Evolutionary conservation across 2,113 vertebrate species (phyloP).

Genomic region (Eulemur macaco): DNA sequence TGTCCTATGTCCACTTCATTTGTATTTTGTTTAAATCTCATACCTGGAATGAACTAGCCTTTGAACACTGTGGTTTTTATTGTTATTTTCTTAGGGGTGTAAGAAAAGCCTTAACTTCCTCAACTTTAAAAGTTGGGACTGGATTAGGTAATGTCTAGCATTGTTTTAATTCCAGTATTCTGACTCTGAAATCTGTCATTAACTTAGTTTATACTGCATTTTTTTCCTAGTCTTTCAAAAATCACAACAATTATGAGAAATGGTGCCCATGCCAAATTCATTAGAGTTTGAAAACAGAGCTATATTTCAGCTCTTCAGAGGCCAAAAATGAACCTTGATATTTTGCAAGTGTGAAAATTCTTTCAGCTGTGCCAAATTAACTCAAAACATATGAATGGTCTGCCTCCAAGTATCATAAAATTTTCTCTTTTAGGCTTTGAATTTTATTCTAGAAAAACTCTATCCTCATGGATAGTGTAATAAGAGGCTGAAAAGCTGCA

Average conservation of each 20-base stretch:
- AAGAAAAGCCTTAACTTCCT: slow-evolving; percentile 29
- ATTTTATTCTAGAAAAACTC: slow-evolving; percentile 21
- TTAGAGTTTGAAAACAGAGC: slow-evolving; percentile 59
- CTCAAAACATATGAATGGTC: slow-evolving; percentile 61
- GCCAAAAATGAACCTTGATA: slow-evolving; percentile 47
- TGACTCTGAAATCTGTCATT: slow-evolving; percentile 48
- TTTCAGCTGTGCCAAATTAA: slow-evolving; percentile 54
- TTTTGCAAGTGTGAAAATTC: slow-evolving; percentile 65
- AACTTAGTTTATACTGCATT: neutral
- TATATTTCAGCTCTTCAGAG: slow-evolving; percentile 30
- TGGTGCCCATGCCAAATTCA: slow-evolving; percentile 34
- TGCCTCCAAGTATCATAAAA: slow-evolving; percentile 36
- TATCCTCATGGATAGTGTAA: neutral
- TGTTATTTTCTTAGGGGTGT: neutral
- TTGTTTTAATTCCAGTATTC: neutral
- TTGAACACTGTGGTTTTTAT: neutral
- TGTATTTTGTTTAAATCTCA: neutral
- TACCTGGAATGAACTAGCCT: neutral
- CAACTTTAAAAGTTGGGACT: neutral
- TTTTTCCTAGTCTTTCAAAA: slow-evolving; percentile 12
- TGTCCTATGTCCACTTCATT: neutral
- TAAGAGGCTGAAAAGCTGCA: neutral
- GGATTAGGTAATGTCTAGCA: neutral
- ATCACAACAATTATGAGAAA: slow-evolving; percentile 23
- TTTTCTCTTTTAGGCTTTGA: neutral